Evolutionary conservation across 2,888 invertebrate genomes (phyloP).

Genomic region (Pandemis corylana): DNA sequence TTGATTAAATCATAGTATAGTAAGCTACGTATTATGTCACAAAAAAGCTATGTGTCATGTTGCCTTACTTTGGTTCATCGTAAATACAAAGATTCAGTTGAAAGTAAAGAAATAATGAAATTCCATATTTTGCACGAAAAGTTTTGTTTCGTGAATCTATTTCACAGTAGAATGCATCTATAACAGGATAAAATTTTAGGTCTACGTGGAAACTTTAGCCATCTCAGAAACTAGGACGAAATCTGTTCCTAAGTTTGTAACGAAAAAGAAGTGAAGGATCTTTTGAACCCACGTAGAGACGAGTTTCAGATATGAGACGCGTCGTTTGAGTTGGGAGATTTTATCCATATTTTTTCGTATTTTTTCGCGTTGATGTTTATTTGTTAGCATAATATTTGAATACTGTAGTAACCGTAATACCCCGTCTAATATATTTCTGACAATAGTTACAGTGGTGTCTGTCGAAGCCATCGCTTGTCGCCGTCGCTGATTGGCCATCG

Average conservation of each 20-base stretch:
- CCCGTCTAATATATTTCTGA: no score
- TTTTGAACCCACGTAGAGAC: neutral
- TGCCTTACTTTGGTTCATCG: no score
- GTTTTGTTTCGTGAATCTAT: neutral
- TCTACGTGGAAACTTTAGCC: neutral
- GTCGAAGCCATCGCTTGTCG: neutral
- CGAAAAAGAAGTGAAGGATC: neutral
- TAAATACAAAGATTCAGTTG: neutral
- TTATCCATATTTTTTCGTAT: no score
- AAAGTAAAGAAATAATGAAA: neutral
- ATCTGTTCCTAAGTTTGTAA: neutral
- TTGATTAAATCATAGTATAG: no score
- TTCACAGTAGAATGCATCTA: neutral
- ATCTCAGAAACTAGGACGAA: neutral
- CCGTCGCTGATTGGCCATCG: conserved; percentile 1
- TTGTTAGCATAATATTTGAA: no score
- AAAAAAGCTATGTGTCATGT: no score
- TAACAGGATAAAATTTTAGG: neutral
- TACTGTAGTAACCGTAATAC: no score
- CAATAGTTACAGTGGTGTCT: neutral
- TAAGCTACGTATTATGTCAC: no score
- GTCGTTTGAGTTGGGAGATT: neutral
- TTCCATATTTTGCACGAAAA: neutral
- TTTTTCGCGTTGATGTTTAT: no score
- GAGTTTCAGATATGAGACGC: neutral